Evolutionary conservation across 2,888 invertebrate species (phyloP), one percentile per base, ranked within the genome.

Genomic region (Galeruca laticollis): DNA sequence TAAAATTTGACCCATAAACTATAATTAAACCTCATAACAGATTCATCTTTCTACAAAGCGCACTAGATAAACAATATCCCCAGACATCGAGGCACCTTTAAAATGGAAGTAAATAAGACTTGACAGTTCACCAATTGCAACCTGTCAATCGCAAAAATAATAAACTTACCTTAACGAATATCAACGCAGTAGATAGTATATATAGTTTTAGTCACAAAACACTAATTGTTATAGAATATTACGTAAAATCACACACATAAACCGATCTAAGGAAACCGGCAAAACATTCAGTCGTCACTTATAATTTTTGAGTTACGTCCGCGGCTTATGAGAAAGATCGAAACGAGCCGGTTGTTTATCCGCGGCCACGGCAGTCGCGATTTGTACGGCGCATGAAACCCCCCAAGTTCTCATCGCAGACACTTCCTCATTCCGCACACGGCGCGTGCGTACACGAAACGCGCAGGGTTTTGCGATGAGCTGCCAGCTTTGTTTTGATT

Each of bases 371-470:
- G 71, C 72, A 63, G 65, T 52, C 68, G 70, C 73, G 72, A 60
- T 73, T 74, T 72, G 65, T 64, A 71, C 59, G 61, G 60, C 69
- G 64, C 64, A 62, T 62, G 65, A 60, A 52, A 37, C 59, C 66
- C 66, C 60, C 49, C 59, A 66, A 65, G 65, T 65, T 18, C 67
- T 51, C 57, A 61, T 60, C 60, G 69, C 63, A 71, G 68, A 71
- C 72, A 77, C 79, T 79, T 80, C 79, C 78, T 78, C 76, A 76
- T 78, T 77, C 77, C 75, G 62, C 56, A 15, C 54, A 66, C 43
- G 68, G 77, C 78, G 78, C 75, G 71, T 76, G 79, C 78, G 80
- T 74, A 69, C 40, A 65, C 40, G 20, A 20, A 11, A 13, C 62
- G n/a, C 52, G 64, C 52, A 31, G 59, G 43, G 18, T 26, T 15